Evolutionary conservation across 2,113 vertebrate genomes (phyloP).

Genomic region (Sylvietta virens): DNA sequence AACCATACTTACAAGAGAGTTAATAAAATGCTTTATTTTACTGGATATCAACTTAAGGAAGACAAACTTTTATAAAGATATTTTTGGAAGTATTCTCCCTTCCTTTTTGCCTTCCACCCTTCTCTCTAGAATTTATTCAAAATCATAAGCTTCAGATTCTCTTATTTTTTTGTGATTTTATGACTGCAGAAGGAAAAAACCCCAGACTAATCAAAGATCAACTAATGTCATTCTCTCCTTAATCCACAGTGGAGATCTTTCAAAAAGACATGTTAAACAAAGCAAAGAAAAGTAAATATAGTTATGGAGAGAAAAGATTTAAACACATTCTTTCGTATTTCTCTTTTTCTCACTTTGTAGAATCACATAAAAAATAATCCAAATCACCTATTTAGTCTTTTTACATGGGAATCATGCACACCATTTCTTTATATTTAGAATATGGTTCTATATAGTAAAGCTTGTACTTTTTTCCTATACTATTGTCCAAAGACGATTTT

Average conservation of each 20-base stretch:
- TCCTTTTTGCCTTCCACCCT: not conserved
- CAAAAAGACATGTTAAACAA: not conserved
- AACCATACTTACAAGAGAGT: not conserved
- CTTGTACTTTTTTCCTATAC: not conserved
- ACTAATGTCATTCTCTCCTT: not conserved
- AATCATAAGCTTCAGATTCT: not conserved
- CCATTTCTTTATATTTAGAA: not conserved
- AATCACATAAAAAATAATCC: not conserved
- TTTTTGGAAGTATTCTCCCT: not conserved
- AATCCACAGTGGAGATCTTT: not conserved
- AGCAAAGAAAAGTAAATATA: not conserved
- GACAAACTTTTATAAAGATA: not conserved
- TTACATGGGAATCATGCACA: not conserved
- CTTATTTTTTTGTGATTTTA: not conserved
- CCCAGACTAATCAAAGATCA: not conserved
- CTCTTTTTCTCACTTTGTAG: not conserved
- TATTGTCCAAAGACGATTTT: not conserved
- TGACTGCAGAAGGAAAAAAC: not conserved
- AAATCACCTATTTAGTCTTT: not conserved
- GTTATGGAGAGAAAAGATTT: not conserved
- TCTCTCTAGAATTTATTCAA: not conserved
- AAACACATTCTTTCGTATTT: accelerated
- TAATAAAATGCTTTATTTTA: not conserved
- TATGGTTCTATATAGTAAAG: not conserved
- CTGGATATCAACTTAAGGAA: not conserved